A percentile compares a stretch with the other conserved stretches of the same genome.
These are phyloP conservation scores for Agrochola litura DNA, from an alignment of 2,888 invertebrate species.

Conservation along the genomic window DNA sequence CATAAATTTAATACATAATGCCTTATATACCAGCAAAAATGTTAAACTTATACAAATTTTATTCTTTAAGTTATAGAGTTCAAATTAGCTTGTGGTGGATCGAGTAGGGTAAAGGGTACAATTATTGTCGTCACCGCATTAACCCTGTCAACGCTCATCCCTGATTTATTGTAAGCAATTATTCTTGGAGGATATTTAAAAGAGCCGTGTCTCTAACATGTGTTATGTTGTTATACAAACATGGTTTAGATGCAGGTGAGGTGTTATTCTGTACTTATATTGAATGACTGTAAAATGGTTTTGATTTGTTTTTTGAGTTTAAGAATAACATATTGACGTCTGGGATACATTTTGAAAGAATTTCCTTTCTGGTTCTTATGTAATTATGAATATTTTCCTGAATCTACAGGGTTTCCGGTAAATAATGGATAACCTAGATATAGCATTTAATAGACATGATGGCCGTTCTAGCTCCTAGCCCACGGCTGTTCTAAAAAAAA, in stretches of 20 bases:
- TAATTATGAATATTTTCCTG: background rate
- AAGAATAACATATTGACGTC: background rate
- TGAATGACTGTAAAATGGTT: slow-evolving; percentile 3
- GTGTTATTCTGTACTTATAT: slow-evolving; percentile 56
- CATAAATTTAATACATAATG: slow-evolving; percentile 41
- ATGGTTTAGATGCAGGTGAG: slow-evolving; percentile 64
- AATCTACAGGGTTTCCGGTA: too few relatives aligned
- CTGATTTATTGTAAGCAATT: slow-evolving; percentile 86
- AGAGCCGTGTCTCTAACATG: slow-evolving; percentile 68
- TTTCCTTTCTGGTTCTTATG: background rate
- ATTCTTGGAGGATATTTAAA: slow-evolving; percentile 72
- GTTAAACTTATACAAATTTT: background rate
- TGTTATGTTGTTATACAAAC: slow-evolving; percentile 76
- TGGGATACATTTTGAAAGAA: background rate
- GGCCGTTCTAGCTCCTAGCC: too few relatives aligned
- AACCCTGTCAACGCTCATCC: slow-evolving; percentile 84
- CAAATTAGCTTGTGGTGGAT: slow-evolving; percentile 34
- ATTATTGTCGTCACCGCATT: slow-evolving; percentile 80
- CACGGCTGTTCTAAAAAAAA: too few relatives aligned
- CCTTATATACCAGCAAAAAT: background rate
- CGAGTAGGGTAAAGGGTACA: slow-evolving; percentile 76
- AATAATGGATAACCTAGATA: too few relatives aligned
- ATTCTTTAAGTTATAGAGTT: slow-evolving; percentile 29
- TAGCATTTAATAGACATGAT: too few relatives aligned
- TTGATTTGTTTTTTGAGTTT: background rate